Evolutionary conservation across 2,113 vertebrate genomes (phyloP).

Genomic region (Trogon melanurus): DNA sequence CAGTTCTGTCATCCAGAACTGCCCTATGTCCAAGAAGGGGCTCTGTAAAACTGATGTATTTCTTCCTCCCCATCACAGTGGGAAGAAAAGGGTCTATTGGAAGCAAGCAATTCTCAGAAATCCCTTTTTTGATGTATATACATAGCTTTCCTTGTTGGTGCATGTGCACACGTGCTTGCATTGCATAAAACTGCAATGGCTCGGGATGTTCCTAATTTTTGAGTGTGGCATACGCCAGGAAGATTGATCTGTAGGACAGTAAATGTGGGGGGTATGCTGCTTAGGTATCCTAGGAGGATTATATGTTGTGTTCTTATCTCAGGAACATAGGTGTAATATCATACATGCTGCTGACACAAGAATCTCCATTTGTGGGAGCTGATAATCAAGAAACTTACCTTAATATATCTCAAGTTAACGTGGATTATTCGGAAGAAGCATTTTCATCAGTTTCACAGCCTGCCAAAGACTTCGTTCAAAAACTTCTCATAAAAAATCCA

Average conservation of each 20-base stretch:
- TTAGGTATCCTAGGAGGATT: background rate
- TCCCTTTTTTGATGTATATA: background rate
- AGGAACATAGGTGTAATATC: slow-evolving; percentile 95
- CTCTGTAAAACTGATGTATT: background rate
- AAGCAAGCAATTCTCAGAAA: background rate
- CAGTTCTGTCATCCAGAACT: background rate
- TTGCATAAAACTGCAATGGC: background rate
- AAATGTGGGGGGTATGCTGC: background rate
- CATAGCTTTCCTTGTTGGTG: background rate
- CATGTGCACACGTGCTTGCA: background rate
- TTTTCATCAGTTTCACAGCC: slow-evolving; percentile 90
- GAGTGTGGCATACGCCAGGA: background rate
- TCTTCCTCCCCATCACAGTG: background rate
- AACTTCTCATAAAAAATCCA: slow-evolving; percentile 91
- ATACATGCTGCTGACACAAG: slow-evolving; percentile 94
- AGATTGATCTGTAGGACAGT: background rate
- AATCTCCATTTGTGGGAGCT: slow-evolving; percentile 92
- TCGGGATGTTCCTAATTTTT: background rate
- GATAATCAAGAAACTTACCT: slow-evolving; percentile 96
- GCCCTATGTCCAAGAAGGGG: background rate
- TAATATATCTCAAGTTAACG: slow-evolving; percentile 95
- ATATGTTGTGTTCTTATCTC: background rate
- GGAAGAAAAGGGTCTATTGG: background rate
- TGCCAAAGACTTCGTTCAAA: slow-evolving; percentile 92
- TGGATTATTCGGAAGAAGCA: slow-evolving; percentile 90